Evolutionary conservation across 1,140 invertebrate species (phyloP).

Genomic region (Trigoniulus corallinus): DNA sequence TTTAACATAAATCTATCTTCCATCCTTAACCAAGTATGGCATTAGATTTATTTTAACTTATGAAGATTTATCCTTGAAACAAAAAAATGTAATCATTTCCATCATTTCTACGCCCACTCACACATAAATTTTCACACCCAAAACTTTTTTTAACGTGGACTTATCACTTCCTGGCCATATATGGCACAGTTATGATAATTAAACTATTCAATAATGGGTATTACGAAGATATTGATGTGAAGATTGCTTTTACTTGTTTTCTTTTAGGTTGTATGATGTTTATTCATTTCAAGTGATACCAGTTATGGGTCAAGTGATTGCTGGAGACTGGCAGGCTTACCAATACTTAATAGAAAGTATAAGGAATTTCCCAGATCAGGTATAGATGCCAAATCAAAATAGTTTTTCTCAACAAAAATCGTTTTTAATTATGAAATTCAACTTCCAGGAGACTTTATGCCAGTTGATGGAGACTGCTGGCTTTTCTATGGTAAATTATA

Average conservation of each 20-base stretch:
- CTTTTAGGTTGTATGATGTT: conserved; percentile 69
- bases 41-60: too few species aligned
- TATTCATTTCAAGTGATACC: conserved; percentile 98
- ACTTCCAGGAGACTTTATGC: conserved; percentile 64
- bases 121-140: too few species aligned
- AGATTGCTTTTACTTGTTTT: conserved; percentile 3
- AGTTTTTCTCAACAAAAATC: conserved; percentile 2
- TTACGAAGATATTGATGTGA: too few species aligned
- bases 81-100: too few species aligned
- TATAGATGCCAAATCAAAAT: conserved; percentile 16
- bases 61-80: too few species aligned
- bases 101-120: too few species aligned
- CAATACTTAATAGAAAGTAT: conserved; percentile 98
- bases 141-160: too few species aligned
- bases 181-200: too few species aligned
- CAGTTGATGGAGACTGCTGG: conserved; percentile 72
- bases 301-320: conserved; percentile 80
- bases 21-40: too few species aligned
- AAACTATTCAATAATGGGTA: too few species aligned
- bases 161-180: too few species aligned
- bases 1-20: too few species aligned
- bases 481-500: conserved; percentile 67
- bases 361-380: conserved; percentile 84
- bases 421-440: conserved; percentile 8
- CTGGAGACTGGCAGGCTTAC: conserved; percentile 92